These are phyloP conservation scores for Amphiprion percula DNA, from an alignment of 2,113 vertebrate genomes.

Conservation along the genomic window DNA sequence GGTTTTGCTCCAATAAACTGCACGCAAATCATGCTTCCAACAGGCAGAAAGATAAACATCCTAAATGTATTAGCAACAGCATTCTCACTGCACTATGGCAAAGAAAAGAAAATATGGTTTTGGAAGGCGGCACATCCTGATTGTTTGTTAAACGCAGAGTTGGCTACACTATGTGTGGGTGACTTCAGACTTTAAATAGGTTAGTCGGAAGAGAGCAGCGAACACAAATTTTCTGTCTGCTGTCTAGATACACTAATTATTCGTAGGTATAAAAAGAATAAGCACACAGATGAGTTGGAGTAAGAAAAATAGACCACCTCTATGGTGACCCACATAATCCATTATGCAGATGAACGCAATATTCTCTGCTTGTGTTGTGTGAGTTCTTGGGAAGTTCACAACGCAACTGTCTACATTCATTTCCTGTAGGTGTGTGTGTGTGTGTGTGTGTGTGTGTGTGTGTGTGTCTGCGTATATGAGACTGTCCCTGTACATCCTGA, in stretches of 20 bases:
- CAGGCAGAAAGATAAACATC: constrained; percentile 46
- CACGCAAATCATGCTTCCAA: constrained; percentile 45
- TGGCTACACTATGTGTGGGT: constrained; percentile 42
- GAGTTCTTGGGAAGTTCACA: constrained; percentile 54
- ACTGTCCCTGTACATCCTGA: constrained; percentile 26
- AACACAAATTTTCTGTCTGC: constrained; percentile 63
- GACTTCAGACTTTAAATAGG: constrained; percentile 80
- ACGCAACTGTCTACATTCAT: constrained; percentile 44
- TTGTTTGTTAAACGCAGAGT: constrained; percentile 43
- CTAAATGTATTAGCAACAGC: constrained; percentile 29
- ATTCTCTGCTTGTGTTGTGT: constrained; percentile 56
- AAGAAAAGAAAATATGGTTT: constrained; percentile 45
- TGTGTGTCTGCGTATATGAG: constrained; percentile 12
- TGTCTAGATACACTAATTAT: constrained; percentile 79
- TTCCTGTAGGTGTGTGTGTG: constrained; percentile 25
- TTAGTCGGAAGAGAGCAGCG: constrained; percentile 68
- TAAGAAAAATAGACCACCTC: constrained; percentile 83
- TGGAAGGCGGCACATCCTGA: constrained; percentile 34
- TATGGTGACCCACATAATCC: constrained; percentile 82
- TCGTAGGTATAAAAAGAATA: constrained; percentile 81
- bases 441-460: background rate
- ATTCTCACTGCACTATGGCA: constrained; percentile 15
- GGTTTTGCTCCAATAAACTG: constrained; percentile 55
- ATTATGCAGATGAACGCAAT: constrained; percentile 78
- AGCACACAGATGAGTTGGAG: constrained; percentile 74